Evolutionary conservation across 2,888 invertebrate genomes (phyloP).

Genomic region (Caenorhabditis afra): DNA sequence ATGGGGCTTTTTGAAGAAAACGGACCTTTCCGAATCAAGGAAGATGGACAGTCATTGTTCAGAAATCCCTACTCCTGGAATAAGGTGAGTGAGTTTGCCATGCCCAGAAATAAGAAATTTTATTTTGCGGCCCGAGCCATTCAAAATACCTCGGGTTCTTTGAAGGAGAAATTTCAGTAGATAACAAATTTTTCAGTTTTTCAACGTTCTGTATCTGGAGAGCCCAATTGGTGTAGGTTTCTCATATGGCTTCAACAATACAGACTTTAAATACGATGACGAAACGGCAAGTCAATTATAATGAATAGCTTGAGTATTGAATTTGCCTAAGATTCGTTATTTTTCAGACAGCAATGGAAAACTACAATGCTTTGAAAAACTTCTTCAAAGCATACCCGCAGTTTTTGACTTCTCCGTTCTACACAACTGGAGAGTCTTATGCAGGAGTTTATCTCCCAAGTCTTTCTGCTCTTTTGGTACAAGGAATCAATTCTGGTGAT

Average conservation of each 20-base stretch:
- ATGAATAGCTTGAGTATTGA: too few species aligned
- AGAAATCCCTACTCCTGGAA: constrained; percentile 76
- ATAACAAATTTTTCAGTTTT: constrained; percentile 77
- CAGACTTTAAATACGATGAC: constrained; percentile 80
- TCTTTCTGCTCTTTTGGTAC: constrained; percentile 53
- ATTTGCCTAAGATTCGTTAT: too few species aligned
- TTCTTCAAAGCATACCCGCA: constrained; percentile 77
- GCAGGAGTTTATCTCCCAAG: constrained; percentile 69
- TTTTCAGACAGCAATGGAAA: constrained; percentile 79
- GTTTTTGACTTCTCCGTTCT: constrained; percentile 59
- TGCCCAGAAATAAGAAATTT: neutral
- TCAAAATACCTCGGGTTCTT: too few species aligned
- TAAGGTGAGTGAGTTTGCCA: constrained; percentile 56
- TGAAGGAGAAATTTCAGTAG: too few species aligned
- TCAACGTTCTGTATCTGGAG: constrained; percentile 83
- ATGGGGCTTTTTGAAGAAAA: constrained; percentile 81
- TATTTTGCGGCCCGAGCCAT: too few species aligned
- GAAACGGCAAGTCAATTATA: constrained; percentile 40
- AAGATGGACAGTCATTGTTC: constrained; percentile 66
- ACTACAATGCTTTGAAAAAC: constrained; percentile 81
- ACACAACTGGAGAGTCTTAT: constrained; percentile 70
- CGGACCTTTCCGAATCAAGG: constrained; percentile 81
- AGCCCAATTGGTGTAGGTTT: constrained; percentile 84
- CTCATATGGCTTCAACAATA: constrained; percentile 82
- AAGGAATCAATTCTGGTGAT: constrained; percentile 58